Conservation (phyloP, 2,797 vertebrate species). For the Chelmon rostratus region DNA sequence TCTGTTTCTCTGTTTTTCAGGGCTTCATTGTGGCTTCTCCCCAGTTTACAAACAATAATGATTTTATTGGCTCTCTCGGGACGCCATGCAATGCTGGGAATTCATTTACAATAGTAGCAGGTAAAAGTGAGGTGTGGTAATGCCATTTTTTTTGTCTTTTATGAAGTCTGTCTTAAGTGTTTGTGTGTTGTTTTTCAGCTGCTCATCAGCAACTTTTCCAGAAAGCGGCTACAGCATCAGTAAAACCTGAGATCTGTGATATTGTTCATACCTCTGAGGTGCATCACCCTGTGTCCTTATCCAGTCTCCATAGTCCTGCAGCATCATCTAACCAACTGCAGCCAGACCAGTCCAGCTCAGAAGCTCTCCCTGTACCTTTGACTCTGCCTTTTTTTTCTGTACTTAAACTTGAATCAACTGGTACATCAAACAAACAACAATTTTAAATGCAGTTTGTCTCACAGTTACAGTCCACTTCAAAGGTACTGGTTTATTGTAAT, state of each 20-base stretch:
- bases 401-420: not conserved
- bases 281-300: not conserved
- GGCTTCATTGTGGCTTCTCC: conserved; percentile 1
- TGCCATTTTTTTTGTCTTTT: too few species aligned
- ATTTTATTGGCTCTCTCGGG: not conserved
- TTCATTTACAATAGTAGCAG: conserved; percentile 8
- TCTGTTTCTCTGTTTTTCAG: not conserved
- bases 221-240: not conserved
- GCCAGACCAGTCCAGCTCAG: conserved; percentile 3
- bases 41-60: not conserved
- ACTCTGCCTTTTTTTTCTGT: conserved; percentile 9
- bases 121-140: conserved; percentile 2
- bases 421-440: not conserved
- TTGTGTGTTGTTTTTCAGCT: conserved; percentile 19
- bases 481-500: not conserved
- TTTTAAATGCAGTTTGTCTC: not conserved
- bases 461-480: conserved; percentile 1
- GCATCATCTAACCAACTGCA: not conserved
- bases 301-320: conserved; percentile 5
- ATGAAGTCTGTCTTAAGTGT: not conserved
- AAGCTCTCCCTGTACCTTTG: not conserved
- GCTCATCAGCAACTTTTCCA: not conserved
- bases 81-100: not conserved
- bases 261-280: conserved; percentile 11
- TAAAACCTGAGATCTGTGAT: not conserved